Conservation (phyloP, 2,888 invertebrate species). For the Ophioninae sp. region DNA sequence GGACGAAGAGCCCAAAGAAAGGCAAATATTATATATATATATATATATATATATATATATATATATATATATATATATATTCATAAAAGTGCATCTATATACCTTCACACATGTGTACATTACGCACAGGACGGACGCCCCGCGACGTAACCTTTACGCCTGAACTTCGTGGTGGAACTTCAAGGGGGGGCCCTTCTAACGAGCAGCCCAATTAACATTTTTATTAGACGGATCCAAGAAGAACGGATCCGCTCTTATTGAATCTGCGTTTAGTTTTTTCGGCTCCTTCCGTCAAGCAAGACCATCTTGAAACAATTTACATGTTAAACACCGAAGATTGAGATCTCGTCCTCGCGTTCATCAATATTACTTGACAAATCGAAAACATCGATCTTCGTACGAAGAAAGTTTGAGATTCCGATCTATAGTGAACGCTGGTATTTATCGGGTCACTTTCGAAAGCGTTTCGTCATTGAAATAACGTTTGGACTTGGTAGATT, state of each 20-base stretch:
- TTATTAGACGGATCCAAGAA: slow-evolving; percentile 75
- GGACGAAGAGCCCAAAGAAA: slow-evolving; percentile 70
- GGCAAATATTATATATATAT: slow-evolving; percentile 73
- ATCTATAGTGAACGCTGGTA: background rate
- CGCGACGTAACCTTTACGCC: slow-evolving; percentile 76
- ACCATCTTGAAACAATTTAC: slow-evolving; percentile 15
- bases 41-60: slow-evolving; percentile 9
- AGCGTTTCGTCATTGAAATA: background rate
- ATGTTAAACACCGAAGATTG: slow-evolving; percentile 19
- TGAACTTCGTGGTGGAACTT: slow-evolving; percentile 77
- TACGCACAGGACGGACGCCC: slow-evolving; percentile 73
- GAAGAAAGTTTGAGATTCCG: background rate
- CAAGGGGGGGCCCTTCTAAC: slow-evolving; percentile 79
- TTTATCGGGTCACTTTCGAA: background rate
- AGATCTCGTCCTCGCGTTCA: slow-evolving; percentile 6
- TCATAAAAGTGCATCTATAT: background rate
- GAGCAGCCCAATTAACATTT: slow-evolving; percentile 80
- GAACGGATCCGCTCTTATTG: slow-evolving; percentile 44
- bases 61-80: no score
- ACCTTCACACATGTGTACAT: background rate
- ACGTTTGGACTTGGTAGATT: no score
- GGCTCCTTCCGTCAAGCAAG: background rate
- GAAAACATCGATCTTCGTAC: slow-evolving; percentile 1
- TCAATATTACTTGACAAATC: slow-evolving; percentile 7
- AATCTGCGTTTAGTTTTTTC: slow-evolving; percentile 12